phyloP scores from a whole-genome alignment of 37 sponge, comb jelly and placozoan species.

The Axinella damicornis region DNA sequence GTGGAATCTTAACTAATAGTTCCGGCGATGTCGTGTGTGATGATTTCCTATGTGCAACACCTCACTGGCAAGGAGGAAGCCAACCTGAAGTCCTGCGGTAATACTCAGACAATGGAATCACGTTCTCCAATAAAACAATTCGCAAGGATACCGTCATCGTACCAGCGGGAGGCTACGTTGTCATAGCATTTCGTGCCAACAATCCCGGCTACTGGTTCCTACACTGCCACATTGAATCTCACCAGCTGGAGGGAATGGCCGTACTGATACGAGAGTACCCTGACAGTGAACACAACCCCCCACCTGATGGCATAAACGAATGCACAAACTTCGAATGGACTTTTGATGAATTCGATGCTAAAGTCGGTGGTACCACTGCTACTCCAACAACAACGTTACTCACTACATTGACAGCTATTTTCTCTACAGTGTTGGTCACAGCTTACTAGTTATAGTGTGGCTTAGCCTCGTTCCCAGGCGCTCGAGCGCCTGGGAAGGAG shows the following conservation, averaged over 20 bases:
- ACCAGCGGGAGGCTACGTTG: conserved; percentile 89
- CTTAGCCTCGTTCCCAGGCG: no score
- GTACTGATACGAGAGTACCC: conserved; percentile 62
- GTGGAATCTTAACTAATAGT: not conserved
- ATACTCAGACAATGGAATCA: not conserved
- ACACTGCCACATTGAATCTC: conserved; percentile 91
- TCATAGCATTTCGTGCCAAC: conserved; percentile 75
- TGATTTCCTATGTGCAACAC: conserved; percentile 6
- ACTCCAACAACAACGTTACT: no score
- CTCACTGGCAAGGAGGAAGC: not conserved
- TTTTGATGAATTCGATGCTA: not conserved
- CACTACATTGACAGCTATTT: no score
- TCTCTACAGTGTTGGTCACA: no score
- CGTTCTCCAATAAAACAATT: conserved; percentile 5
- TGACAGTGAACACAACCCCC: conserved; percentile 7
- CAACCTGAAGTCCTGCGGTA: not conserved
- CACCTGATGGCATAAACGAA: conserved; percentile 28
- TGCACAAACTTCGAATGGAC: conserved; percentile 38
- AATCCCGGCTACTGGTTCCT: conserved; percentile 96
- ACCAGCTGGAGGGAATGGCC: conserved; percentile 87
- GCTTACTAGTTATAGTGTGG: no score
- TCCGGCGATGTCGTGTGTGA: conserved; percentile 53
- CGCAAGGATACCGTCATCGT: conserved; percentile 88
- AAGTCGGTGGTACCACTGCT: not conserved
- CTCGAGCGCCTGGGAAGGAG: no score